Percentiles rank a stretch among this genome's conserved stretches.
These are phyloP conservation scores for Catharus fuscescens DNA, from an alignment of 2,113 vertebrate genomes.

Conservation along the genomic window DNA sequence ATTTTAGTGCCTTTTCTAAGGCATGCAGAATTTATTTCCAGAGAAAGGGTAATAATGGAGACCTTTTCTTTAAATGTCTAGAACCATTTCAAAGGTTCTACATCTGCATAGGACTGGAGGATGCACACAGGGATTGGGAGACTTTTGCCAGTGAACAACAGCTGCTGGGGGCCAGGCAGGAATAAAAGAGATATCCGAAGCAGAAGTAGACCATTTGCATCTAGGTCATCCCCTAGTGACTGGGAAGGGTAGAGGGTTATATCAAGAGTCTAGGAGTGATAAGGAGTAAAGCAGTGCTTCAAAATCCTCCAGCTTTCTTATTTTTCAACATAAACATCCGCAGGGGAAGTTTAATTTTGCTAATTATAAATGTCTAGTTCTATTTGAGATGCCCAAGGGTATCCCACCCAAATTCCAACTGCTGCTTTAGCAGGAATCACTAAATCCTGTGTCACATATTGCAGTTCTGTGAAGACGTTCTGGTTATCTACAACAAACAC, in stretches of 20 bases:
- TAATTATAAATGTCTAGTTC: neutral
- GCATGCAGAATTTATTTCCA: neutral
- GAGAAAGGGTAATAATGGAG: neutral
- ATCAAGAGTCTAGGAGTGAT: rapidly evolving
- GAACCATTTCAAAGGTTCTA: neutral
- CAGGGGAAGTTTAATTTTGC: neutral
- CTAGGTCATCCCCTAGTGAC: neutral
- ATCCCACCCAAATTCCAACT: neutral
- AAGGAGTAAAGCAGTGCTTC: neutral
- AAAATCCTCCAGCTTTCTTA: neutral
- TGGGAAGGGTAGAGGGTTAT: neutral
- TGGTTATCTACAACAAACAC: neutral
- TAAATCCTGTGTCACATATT: neutral
- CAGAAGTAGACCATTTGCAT: neutral
- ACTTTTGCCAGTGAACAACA: neutral
- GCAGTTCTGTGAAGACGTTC: neutral
- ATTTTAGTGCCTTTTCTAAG: neutral
- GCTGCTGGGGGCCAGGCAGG: neutral
- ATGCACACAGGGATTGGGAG: neutral
- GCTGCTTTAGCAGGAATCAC: neutral
- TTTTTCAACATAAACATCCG: neutral
- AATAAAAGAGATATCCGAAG: neutral
- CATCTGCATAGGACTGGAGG: neutral
- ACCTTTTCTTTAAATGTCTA: neutral
- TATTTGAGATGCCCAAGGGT: neutral